phyloP scores from a whole-genome alignment of 1,140 invertebrate species.

The Luehdorfia chinensis region DNA sequence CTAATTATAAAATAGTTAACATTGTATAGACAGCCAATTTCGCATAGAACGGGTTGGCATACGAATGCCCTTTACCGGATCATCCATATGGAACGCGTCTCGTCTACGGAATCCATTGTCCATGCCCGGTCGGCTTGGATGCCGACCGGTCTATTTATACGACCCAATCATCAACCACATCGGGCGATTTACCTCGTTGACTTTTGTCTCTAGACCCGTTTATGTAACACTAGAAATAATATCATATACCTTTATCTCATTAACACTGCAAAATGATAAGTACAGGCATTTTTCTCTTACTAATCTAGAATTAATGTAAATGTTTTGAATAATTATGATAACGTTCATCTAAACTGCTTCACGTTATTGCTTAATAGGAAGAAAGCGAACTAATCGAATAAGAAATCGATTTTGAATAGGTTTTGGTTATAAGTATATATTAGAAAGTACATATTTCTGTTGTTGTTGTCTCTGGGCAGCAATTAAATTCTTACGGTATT shows the following conservation, averaged over 20 bases:
- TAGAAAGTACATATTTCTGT: too few species aligned
- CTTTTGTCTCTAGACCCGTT: slow-evolving; percentile 26
- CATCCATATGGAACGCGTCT: slow-evolving; percentile 71
- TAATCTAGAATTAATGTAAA: too few species aligned
- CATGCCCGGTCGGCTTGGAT: slow-evolving; percentile 38
- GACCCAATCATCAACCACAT: slow-evolving; percentile 47
- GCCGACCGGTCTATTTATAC: slow-evolving; percentile 61
- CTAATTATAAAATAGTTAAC: too few species aligned
- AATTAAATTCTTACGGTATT: slow-evolving; percentile 51
- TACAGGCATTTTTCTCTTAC: too few species aligned
- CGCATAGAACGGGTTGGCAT: slow-evolving; percentile 9
- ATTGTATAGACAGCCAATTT: too few species aligned
- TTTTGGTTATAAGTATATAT: too few species aligned
- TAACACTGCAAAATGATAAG: not conserved
- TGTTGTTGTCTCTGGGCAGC: slow-evolving; percentile 35
- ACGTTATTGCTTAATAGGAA: too few species aligned
- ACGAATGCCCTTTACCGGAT: slow-evolving; percentile 50
- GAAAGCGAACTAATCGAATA: too few species aligned
- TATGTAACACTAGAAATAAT: slow-evolving; percentile 23
- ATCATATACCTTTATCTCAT: not conserved
- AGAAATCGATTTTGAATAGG: too few species aligned
- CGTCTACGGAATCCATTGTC: slow-evolving; percentile 70
- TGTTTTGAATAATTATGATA: too few species aligned
- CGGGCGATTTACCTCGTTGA: slow-evolving; percentile 33
- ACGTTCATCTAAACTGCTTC: too few species aligned